phyloP scores from a whole-genome alignment of 2,888 invertebrate species.

The Tanytarsus gracilentus region DNA sequence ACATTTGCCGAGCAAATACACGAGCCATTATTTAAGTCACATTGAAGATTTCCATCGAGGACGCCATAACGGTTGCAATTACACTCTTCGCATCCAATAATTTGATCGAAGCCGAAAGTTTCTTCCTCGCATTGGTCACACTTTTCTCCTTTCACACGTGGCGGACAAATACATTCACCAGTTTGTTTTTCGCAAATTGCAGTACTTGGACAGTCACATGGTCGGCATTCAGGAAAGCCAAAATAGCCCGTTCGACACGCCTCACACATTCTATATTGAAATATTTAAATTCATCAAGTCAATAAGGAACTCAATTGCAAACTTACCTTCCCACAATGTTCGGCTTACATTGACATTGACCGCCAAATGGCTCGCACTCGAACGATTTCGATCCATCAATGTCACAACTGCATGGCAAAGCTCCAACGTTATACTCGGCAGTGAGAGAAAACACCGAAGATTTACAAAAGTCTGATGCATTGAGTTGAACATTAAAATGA shows the following conservation, averaged over 20 bases:
- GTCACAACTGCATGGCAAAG: conserved; percentile 81
- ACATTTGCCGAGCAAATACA: conserved; percentile 84
- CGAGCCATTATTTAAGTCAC: conserved; percentile 77
- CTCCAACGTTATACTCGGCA: conserved; percentile 89
- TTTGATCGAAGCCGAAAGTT: conserved; percentile 87
- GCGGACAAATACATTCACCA: conserved; percentile 83
- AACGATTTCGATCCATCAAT: conserved; percentile 77
- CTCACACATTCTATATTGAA: conserved; percentile 30
- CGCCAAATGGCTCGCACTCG: conserved; percentile 88
- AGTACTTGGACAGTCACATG: conserved; percentile 76
- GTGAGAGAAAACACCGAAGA: conserved; percentile 90
- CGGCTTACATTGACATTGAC: conserved; percentile 86
- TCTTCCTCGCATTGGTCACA: conserved; percentile 83
- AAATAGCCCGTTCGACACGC: conserved; percentile 42
- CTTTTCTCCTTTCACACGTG: conserved; percentile 75
- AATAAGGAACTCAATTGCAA: too few species aligned
- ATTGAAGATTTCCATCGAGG: conserved; percentile 64
- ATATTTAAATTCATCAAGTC: too few species aligned
- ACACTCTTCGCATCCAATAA: conserved; percentile 93
- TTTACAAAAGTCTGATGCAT: conserved; percentile 68
- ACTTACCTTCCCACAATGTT: conserved; percentile 83
- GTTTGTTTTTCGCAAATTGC: conserved; percentile 69
- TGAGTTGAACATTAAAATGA: conserved; percentile 67
- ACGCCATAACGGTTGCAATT: conserved; percentile 83
- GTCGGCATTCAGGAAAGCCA: conserved; percentile 90